Base-by-base conservation (phyloP, 1,140 invertebrate species). In the Rhagoletis zephyria region DNA sequence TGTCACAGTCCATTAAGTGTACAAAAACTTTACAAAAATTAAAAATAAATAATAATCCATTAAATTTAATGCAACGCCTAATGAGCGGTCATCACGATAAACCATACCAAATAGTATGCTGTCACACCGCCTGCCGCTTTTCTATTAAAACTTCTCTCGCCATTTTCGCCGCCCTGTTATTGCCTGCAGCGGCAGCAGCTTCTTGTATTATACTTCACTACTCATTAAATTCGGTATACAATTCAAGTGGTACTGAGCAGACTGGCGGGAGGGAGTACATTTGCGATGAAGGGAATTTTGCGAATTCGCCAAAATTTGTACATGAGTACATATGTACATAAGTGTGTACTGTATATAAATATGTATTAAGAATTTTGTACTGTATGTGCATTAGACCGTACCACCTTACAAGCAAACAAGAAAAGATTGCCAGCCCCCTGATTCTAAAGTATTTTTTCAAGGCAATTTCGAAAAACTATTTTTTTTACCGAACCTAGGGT, bases 201-300 rank as follows among this genome's bases (percentile, higher is more conserved):
- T 12, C 42, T 45, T 48, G 40, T 30, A 45, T 30, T 30, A 30
- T 48, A 48, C 42, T 70, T 70, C 67, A 70, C 42, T 70, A 48
- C 67, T 70, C 67, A 70, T 48, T 42, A 70, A 70, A 70, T 70
- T 70, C 12, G 48, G 67, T 48, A 70, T 48, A 70, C 67, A 70
- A 4, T 70, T 70, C 42, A 70, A 70, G 67, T 70, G 67, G 30
- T 14, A 70, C 67, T 70, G 42, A 42, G 40, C 67, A 30, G 30
- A 14, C 42, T 48, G 19, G 30, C 30, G 30, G 30, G 30, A 30
- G 30, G 30, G 30, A 30, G 30, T 30, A 70, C 40, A 70, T 70
- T 45, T 70, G 42, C 67, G 10, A 70, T 48, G 14, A 70, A 19
- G 40, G 45, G 16, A 12, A 16, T n/a, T 16, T 63, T n/a, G 61